Evolutionary conservation across 2,797 vertebrate genomes (phyloP).

Genomic region (Columba guinea): DNA sequence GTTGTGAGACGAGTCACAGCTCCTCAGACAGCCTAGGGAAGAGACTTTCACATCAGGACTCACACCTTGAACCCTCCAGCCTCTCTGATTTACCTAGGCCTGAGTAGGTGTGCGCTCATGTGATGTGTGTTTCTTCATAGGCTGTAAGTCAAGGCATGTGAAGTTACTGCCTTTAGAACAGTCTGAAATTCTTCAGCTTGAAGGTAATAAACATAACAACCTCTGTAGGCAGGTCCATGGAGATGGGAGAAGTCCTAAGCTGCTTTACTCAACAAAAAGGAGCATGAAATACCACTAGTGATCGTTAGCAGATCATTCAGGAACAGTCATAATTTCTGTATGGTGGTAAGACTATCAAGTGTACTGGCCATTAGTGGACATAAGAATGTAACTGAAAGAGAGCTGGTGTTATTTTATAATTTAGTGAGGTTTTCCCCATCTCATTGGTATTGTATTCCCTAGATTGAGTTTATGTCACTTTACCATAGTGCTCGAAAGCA

Average conservation of each 20-base stretch:
- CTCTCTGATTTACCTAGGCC: neutral
- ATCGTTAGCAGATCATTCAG: fast-evolving
- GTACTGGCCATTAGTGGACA: neutral
- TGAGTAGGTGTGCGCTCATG: neutral
- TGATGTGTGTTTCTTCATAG: neutral
- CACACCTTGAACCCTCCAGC: neutral
- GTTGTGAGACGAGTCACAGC: neutral
- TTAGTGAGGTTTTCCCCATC: neutral
- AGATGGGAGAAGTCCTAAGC: neutral
- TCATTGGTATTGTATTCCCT: neutral
- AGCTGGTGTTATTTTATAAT: neutral
- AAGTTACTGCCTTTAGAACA: neutral
- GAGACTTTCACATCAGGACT: neutral
- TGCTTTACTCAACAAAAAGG: neutral
- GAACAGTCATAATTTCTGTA: neutral
- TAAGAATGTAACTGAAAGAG: neutral
- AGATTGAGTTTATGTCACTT: neutral
- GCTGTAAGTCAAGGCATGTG: neutral
- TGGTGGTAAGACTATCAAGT: neutral
- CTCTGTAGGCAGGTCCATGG: neutral
- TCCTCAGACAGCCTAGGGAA: neutral
- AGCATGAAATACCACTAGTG: neutral
- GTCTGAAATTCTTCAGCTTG: neutral
- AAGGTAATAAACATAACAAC: neutral
- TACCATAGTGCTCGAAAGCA: neutral